phyloP scores from a whole-genome alignment of 1,140 invertebrate genomes.

The Coboldia fuscipes region DNA sequence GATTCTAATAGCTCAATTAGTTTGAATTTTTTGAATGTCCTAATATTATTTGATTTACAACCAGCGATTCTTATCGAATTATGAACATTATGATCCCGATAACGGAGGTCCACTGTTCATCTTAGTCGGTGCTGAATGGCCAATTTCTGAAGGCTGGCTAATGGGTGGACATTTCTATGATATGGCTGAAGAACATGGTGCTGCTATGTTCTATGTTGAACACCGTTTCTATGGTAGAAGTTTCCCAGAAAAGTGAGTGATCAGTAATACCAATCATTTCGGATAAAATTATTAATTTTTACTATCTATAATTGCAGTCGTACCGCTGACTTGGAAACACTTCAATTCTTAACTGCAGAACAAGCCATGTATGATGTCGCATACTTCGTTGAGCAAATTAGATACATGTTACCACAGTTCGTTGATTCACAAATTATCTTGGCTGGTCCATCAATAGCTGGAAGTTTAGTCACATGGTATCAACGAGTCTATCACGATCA shows the following conservation, averaged over 20 bases:
- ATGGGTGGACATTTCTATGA: slow-evolving; percentile 23
- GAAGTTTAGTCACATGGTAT: background rate
- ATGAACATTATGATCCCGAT: too few species aligned
- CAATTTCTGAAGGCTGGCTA: slow-evolving; percentile 20
- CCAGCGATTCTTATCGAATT: background rate
- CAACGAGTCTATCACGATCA: background rate
- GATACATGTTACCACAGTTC: slow-evolving; percentile 16
- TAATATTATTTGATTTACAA: background rate
- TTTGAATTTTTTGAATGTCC: background rate
- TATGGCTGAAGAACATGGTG: slow-evolving; percentile 29
- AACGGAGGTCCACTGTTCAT: slow-evolving; percentile 14
- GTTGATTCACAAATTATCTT: background rate
- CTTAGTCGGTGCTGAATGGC: slow-evolving; percentile 39
- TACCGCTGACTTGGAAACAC: slow-evolving; percentile 1
- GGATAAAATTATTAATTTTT: too few species aligned
- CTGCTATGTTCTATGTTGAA: slow-evolving; percentile 26
- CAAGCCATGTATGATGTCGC: background rate
- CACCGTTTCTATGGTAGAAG: background rate
- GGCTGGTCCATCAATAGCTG: background rate
- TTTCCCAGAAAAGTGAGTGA: background rate
- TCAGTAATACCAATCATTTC: background rate
- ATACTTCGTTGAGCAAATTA: slow-evolving; percentile 8
- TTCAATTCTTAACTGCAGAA: background rate
- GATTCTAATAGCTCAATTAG: background rate
- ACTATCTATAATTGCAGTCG: too few species aligned